Conservation (phyloP, 2,113 vertebrate species). For the Phaetusa simplex region DNA sequence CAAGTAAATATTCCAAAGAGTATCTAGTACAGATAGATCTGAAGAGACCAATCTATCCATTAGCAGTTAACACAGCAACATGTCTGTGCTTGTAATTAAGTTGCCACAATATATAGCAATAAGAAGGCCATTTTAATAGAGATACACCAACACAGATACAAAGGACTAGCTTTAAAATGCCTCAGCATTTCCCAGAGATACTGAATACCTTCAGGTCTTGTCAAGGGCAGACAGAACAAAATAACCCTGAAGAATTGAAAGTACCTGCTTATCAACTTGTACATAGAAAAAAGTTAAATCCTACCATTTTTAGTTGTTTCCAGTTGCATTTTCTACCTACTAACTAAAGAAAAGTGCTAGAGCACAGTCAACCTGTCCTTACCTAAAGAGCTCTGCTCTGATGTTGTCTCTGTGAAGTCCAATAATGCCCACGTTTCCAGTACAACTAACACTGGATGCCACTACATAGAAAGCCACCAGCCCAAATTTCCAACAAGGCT, state of each 20-base stretch:
- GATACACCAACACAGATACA: background rate
- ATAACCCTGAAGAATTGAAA: background rate
- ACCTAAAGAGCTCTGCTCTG: background rate
- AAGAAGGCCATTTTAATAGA: background rate
- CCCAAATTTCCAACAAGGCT: fast-evolving
- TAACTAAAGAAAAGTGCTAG: background rate
- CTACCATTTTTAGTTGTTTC: background rate
- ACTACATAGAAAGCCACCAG: fast-evolving
- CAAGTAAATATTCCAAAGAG: background rate
- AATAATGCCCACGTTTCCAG: fast-evolving
- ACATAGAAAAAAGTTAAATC: background rate
- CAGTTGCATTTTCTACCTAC: background rate
- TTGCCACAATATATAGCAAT: background rate
- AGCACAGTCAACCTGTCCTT: background rate
- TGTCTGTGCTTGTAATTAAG: background rate
- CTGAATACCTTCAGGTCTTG: background rate
- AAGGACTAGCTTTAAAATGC: background rate
- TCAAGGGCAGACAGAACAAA: background rate
- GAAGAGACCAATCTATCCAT: background rate
- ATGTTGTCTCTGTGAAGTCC: too few species aligned
- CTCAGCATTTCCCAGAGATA: background rate
- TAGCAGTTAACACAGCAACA: background rate
- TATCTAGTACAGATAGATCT: background rate
- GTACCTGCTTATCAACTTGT: background rate
- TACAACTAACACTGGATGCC: fast-evolving